Base-by-base conservation (phyloP, 1,140 invertebrate genomes). In the Latrodectus geometricus region DNA sequence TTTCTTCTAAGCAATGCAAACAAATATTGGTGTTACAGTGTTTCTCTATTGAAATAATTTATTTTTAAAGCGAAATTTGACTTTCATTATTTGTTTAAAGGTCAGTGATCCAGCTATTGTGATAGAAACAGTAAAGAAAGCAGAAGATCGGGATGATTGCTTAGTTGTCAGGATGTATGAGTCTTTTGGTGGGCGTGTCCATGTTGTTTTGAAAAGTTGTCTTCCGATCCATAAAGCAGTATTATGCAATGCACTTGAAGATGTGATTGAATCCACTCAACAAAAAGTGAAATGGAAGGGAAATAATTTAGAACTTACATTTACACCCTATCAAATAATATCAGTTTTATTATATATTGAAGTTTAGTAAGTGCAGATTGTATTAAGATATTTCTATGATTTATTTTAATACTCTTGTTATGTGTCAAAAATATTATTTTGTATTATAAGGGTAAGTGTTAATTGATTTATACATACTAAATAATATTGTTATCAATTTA, bases 61-160 rank as follows among this genome's bases (percentile, higher is more conserved):
- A 35, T 35, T 35, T 35, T 35, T 3, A 3, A 35, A 35, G 35
- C 35, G 5, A 35, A 35, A 35, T 5, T 35, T 35, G 35, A 35
- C 5, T 35, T 35, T 35, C 35, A 35, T 54, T 49, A 68, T 12
- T 68, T 74, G 8, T 74, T 68, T 81, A 11, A 70, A 88, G 82
- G 85, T 88, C 7, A 88, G 83, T 66, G 80, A 86, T 73, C 70
- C 82, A 35, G 88, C 88, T 12, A 76, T 85, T 56, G 77, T 88
- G 17, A 88, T 88, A n/a, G 86, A 88, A 70, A 76, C 88, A 35
- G 72, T 88, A 11, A 88, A 88, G 56, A 88, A 88, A 52, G 80
- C 88, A 68, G 87, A 88, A 80, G 88, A 88, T 74, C 73, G 83
- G 9, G 88, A 86, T 61, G 83, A 83, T 12, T 88, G 88, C 72